Conservation (phyloP, 2,113 vertebrate species). For the Poeciliopsis occidentalis region DNA sequence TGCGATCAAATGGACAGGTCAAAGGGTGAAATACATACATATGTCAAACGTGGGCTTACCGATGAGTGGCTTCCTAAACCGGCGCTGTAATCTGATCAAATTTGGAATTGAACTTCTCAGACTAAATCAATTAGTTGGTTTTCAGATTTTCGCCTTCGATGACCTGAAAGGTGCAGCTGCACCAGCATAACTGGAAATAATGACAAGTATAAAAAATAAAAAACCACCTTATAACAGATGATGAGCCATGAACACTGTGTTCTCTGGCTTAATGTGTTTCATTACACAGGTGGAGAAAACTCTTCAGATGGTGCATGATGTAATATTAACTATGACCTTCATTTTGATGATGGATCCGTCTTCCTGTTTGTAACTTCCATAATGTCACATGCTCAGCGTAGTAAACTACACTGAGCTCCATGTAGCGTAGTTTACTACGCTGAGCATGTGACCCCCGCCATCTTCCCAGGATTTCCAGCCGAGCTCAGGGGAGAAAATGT, state of each 20-base stretch:
- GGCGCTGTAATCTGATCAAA: not conserved
- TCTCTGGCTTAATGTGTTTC: not conserved
- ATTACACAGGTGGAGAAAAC: too few relatives aligned
- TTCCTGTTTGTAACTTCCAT: too few relatives aligned
- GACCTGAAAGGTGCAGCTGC: not conserved
- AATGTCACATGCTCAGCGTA: too few relatives aligned
- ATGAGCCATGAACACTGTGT: not conserved
- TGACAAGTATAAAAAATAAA: not conserved
- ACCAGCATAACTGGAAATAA: not conserved
- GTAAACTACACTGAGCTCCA: too few relatives aligned
- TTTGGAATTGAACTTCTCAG: not conserved
- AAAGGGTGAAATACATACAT: not conserved
- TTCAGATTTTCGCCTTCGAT: not conserved
- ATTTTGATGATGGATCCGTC: too few relatives aligned
- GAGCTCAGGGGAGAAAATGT: too few relatives aligned
- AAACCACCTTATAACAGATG: not conserved
- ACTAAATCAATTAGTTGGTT: not conserved
- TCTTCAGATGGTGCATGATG: too few relatives aligned
- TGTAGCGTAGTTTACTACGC: too few relatives aligned
- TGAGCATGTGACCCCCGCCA: too few relatives aligned
- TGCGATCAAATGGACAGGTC: not conserved
- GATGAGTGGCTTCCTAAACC: not conserved
- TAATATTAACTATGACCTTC: too few relatives aligned
- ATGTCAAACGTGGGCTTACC: not conserved
- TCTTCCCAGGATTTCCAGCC: too few relatives aligned